Evolutionary conservation across 2,797 vertebrate genomes (phyloP), one percentile per base, ranked within the genome.

Genomic region (Vipera ursinii): DNA sequence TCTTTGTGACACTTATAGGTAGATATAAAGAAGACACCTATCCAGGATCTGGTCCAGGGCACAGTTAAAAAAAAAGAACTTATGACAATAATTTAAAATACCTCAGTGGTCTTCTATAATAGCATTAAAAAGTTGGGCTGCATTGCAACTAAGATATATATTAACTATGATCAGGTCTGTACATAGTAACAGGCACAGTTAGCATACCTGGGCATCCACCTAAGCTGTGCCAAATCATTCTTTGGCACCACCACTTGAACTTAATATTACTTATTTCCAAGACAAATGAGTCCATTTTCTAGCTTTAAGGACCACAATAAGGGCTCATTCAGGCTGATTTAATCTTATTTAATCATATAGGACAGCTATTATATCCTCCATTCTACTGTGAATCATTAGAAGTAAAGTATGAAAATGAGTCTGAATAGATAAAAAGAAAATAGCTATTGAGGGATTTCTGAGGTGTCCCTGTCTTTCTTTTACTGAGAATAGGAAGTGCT

Each of bases 321-420:
- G 44, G 51, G 63, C 69, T 89, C 24, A 63, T 65, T 86, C n/a
- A 8, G 56, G 24, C 59, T 89, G 59, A 65, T 92, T 86, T 86
- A 65, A 92, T 89, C n/a, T 28, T 22, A 86, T 63, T 89, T 92
- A 63, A 48, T 48, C 85, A 48, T 63, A 89, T 22, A 85, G n/a
- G 28, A 89, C 6, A 53, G 48, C 22, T 86, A 92, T 86, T 65
- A 89, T 55, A 60, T 22, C n/a, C 82, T 86, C 24, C 8, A 92
- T 32, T 86, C 86, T 60, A n/a, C 28, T 63, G 10, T 89, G n/a
- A 10, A 73, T 48, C 51, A 51, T 24, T n/a, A 56, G 28, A 91
- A 60, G 65, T 20, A 32, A 92, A 32, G 48, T 56, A n/a, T 86
- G n/a, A 65, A 92, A 92, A 86, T 44, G 48, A 48, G 51, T 92